These are phyloP conservation scores for Acheta domesticus DNA, from an alignment of 2,888 invertebrate genomes.

Conservation along the genomic window DNA sequence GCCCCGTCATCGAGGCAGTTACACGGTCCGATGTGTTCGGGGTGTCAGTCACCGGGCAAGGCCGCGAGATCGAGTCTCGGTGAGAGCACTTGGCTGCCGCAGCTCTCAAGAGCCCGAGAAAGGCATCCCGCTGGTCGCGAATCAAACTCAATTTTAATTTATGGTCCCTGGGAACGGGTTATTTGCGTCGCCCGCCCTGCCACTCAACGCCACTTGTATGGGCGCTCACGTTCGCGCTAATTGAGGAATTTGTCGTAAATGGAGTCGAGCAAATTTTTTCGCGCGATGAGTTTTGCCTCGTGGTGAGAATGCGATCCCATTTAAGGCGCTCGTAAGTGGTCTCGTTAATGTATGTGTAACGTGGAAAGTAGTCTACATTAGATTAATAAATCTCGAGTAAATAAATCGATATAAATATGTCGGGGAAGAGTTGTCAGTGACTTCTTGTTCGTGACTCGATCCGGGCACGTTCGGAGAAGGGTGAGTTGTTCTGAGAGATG, in stretches of 20 bases:
- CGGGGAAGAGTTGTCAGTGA: neutral
- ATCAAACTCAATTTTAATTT: constrained; percentile 3
- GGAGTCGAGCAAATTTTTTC: neutral
- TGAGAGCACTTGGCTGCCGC: neutral
- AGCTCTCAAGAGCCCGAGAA: neutral
- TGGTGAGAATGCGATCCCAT: neutral
- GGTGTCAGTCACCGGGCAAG: no score
- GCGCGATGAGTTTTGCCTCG: neutral
- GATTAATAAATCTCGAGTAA: neutral
- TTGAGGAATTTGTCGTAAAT: constrained; percentile 18
- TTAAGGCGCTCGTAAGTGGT: neutral
- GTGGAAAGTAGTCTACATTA: neutral
- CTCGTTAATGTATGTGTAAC: constrained; percentile 18
- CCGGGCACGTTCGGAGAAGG: no score
- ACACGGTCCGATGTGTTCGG: no score
- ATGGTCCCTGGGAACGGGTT: neutral
- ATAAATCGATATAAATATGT: neutral
- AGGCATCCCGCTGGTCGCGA: neutral
- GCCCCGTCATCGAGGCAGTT: no score
- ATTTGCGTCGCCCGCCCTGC: neutral
- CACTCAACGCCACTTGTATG: neutral
- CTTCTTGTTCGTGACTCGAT: neutral
- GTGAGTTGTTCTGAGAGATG: no score
- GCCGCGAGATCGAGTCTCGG: neutral
- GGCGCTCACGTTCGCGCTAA: neutral